Conservation (phyloP, 2,888 invertebrate genomes). For the Galerucella pusilla region DNA sequence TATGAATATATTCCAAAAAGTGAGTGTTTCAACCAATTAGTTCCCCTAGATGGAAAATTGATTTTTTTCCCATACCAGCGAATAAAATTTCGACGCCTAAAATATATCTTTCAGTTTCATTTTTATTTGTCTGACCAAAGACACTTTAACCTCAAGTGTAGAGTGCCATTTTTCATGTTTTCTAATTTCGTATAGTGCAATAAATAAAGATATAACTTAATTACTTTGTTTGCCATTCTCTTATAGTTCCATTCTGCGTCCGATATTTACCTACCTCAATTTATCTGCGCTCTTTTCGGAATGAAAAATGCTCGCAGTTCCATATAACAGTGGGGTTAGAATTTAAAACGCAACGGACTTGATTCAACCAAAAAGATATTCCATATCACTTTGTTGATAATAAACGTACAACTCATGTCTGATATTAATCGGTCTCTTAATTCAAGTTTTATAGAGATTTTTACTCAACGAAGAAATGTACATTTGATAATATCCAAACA, state of each 20-base stretch:
- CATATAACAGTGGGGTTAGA: background rate
- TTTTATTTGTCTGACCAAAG: background rate
- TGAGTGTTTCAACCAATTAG: background rate
- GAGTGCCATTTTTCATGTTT: conserved; percentile 21
- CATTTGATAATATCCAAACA: too few species aligned
- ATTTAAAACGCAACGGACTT: background rate
- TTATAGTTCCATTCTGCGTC: conserved; percentile 22
- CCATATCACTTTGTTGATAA: background rate
- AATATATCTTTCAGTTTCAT: background rate
- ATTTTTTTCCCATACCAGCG: background rate
- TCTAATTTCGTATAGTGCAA: conserved; percentile 27
- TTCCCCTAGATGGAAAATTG: background rate
- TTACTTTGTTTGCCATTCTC: conserved; percentile 32
- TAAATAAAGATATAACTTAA: conserved; percentile 33
- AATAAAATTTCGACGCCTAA: background rate
- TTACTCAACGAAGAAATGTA: too few species aligned
- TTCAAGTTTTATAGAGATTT: too few species aligned
- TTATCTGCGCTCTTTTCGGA: conserved; percentile 23
- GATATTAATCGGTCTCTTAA: too few species aligned
- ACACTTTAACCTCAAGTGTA: background rate
- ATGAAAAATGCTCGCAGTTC: conserved; percentile 28
- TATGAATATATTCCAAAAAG: background rate
- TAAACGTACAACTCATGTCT: background rate
- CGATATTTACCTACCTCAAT: conserved; percentile 27
- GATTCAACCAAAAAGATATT: background rate